Percentiles rank a stretch among this genome's conserved stretches.
Evolutionary conservation across 2,113 vertebrate species (phyloP).

Genomic region (Platichthys flesus): DNA sequence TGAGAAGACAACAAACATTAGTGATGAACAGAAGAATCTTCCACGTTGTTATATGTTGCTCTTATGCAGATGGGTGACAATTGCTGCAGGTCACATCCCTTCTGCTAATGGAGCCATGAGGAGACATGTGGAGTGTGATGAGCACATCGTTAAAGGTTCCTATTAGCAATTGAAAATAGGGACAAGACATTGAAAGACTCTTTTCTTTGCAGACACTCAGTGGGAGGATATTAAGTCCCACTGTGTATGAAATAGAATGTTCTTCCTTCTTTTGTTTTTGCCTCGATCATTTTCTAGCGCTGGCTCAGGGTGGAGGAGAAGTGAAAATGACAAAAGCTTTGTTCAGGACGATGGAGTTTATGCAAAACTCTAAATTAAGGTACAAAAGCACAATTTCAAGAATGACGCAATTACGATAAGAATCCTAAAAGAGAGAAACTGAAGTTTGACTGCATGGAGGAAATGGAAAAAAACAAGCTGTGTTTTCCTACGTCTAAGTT

Average conservation of each 20-base stretch:
- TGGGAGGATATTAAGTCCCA: no score
- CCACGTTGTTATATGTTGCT: constrained; percentile 35
- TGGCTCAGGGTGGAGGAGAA: no score
- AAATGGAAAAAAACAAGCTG: no score
- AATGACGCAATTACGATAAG: no score
- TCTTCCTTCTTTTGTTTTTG: background rate
- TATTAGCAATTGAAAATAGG: constrained; percentile 53
- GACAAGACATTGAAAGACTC: constrained; percentile 33
- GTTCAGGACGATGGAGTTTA: no score
- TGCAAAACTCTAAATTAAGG: no score
- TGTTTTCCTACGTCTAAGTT: no score
- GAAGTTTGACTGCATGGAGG: no score
- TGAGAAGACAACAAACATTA: background rate
- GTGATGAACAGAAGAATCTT: background rate
- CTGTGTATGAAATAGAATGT: background rate
- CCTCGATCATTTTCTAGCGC: background rate
- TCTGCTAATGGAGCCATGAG: constrained; percentile 43
- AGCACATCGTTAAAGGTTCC: constrained; percentile 41
- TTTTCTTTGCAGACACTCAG: background rate
- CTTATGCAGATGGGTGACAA: constrained; percentile 26
- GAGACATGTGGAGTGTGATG: constrained; percentile 22
- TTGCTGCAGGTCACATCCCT: constrained; percentile 60
- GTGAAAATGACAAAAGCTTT: no score
- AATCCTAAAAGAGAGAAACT: no score
- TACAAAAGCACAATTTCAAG: no score